These are phyloP conservation scores for Campaea margaritaria DNA, from an alignment of 2,888 invertebrate genomes.

Conservation along the genomic window DNA sequence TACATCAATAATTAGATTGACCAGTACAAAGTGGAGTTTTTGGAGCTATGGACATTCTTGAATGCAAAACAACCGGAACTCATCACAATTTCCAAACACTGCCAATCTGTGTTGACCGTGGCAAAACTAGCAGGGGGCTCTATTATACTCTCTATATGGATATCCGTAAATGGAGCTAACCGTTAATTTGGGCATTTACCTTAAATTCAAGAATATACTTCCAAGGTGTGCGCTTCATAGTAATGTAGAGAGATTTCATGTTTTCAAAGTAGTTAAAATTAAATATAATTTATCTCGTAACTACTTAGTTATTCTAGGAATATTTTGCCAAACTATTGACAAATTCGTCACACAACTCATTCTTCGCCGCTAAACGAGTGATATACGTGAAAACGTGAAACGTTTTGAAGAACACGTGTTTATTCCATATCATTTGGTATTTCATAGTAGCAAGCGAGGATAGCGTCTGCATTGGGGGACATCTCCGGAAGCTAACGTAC, in stretches of 20 bases:
- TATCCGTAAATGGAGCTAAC: not conserved
- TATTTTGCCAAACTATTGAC: not conserved
- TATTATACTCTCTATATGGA: not conserved
- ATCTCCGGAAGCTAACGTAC: constrained; percentile 75
- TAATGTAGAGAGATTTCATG: too few species aligned
- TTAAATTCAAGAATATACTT: too few species aligned
- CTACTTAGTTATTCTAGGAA: not conserved
- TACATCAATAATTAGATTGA: not conserved
- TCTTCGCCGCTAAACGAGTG: not conserved
- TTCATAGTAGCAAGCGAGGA: constrained; percentile 52
- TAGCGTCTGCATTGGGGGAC: constrained; percentile 70
- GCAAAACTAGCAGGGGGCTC: not conserved
- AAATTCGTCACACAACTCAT: too few species aligned
- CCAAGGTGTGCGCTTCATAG: too few species aligned
- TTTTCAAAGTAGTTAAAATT: too few species aligned
- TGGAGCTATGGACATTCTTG: not conserved
- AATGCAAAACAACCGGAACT: not conserved
- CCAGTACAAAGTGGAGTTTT: not conserved
- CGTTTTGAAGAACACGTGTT: constrained; percentile 24
- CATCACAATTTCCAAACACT: too few species aligned
- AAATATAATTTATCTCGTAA: too few species aligned
- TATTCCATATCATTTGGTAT: constrained; percentile 46
- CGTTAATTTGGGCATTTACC: not conserved
- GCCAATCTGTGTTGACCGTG: constrained; percentile 3
- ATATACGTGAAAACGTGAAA: not conserved